Base-by-base conservation (phyloP, 2,888 invertebrate species). In the Helobdella robusta region DNA sequence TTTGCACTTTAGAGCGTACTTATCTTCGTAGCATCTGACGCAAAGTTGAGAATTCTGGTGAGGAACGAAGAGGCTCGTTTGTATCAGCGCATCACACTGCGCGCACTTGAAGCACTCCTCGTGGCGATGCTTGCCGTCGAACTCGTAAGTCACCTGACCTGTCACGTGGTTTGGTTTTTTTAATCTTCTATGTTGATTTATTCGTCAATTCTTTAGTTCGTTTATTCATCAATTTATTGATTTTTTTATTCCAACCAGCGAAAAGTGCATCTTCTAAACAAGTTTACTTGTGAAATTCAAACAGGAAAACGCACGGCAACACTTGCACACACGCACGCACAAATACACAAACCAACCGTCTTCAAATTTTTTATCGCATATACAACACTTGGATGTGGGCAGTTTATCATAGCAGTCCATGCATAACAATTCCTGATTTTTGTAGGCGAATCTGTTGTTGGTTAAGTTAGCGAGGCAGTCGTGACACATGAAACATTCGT, bases 381-480 rank as follows among this genome's bases (percentile, higher is more conserved):
- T 25, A 34, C 50, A 50, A 25, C 62, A 62, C 32, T 62, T 62
- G 28, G 62, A 62, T 4, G 32, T n/a, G 25, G 62, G 50, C 50
- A 62, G 28, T 35, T 50, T 62, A 30, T 62, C 50, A n/a, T 60
- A 65, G 59, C 65, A 65, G n/a, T 35, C 28, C 56, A 60, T n/a
- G 30, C 65, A 65, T 35, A 46, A 60, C 36, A 65, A n/a, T 5
- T 59, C 20, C 18, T 65, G 35, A 6, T 46, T 44, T 25, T 40
- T 65, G 50, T 36, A 60, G 50, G 65, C 65, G 40, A 65, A 65
- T 35, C 34, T 32, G 36, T 60, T 48, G 18, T 65, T 60, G 36
- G 60, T 30, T 54, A 65, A 52, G 50, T 32, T 34, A 18, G 46
- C 20, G 35, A 52, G 50, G 32, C 65, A 65, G 23, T 59, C 36